Evolutionary conservation across 2,113 vertebrate species (phyloP).

Genomic region (Electrona antarctica): DNA sequence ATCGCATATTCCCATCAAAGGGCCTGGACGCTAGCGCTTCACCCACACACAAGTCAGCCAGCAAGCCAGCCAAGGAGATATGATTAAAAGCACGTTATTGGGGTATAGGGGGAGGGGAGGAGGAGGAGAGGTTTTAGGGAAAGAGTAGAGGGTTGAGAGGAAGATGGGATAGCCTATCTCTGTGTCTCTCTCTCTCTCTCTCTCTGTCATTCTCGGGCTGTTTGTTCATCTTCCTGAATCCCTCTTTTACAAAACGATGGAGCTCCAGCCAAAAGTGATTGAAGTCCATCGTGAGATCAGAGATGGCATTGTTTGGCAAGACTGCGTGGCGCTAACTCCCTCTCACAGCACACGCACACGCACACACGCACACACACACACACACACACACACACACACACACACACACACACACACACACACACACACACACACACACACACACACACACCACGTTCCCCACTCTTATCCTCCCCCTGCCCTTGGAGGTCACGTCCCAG

Average conservation of each 20-base stretch:
- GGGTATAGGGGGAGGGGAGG: conserved; percentile 39
- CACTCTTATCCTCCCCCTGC: conserved; percentile 20
- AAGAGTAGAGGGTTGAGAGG: conserved; percentile 20
- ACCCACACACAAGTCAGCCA: conserved; percentile 49
- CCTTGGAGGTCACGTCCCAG: conserved; percentile 62
- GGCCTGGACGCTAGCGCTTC: conserved; percentile 58
- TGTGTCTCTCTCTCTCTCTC: conserved; percentile 33
- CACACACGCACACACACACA: too few relatives aligned
- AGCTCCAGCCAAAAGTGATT: conserved; percentile 27
- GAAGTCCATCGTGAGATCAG: conserved; percentile 44
- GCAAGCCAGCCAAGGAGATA: conserved; percentile 67
- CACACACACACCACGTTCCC: too few relatives aligned
- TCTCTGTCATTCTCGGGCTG: not conserved
- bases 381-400: too few relatives aligned
- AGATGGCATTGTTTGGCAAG: conserved; percentile 46
- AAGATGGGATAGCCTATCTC: conserved; percentile 39
- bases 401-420: too few relatives aligned
- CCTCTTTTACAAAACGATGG: conserved; percentile 29
- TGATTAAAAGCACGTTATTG: conserved; percentile 75
- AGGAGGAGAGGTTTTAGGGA: conserved; percentile 43
- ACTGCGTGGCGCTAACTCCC: conserved; percentile 19
- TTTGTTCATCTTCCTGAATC: not conserved
- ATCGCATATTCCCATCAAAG: conserved; percentile 86
- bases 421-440: too few relatives aligned
- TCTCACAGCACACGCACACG: conserved; percentile 12